Percentiles rank a stretch among this genome's conserved stretches.
These are phyloP conservation scores for Psittacula derbiana DNA, from an alignment of 2,797 vertebrate genomes.

Conservation along the genomic window DNA sequence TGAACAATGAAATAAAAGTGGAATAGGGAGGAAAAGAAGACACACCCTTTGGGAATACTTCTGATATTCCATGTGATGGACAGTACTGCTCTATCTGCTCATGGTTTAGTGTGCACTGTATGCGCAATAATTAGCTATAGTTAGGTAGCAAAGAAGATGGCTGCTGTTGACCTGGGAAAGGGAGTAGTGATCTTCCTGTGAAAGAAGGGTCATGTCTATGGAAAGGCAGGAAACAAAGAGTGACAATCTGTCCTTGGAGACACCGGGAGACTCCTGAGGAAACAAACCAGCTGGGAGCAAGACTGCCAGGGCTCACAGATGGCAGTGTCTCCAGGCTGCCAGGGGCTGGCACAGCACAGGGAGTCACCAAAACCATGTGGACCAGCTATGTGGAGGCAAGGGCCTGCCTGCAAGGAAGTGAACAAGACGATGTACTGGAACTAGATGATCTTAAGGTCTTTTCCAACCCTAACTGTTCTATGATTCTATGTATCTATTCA, in stretches of 20 bases:
- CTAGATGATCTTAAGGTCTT: neutral
- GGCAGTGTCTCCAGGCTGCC: neutral
- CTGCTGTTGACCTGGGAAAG: neutral
- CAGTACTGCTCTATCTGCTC: neutral
- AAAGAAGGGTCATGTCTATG: neutral
- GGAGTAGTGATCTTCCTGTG: neutral
- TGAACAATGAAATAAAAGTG: neutral
- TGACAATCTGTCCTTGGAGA: neutral
- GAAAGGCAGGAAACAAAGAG: neutral
- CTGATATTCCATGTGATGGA: neutral
- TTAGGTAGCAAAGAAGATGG: neutral
- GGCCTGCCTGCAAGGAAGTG: neutral
- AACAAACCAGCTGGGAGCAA: neutral
- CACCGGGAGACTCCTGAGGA: accelerated
- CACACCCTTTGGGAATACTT: neutral
- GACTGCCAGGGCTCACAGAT: neutral
- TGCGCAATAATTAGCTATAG: neutral
- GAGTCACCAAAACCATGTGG: neutral
- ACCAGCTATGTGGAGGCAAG: neutral
- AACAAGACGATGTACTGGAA: neutral
- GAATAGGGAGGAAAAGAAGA: neutral
- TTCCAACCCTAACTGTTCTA: neutral
- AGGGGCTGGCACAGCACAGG: neutral
- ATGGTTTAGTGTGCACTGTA: neutral
- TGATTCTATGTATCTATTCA: neutral